phyloP scores from a whole-genome alignment of 2,888 invertebrate genomes.

The Phasia obesa region DNA sequence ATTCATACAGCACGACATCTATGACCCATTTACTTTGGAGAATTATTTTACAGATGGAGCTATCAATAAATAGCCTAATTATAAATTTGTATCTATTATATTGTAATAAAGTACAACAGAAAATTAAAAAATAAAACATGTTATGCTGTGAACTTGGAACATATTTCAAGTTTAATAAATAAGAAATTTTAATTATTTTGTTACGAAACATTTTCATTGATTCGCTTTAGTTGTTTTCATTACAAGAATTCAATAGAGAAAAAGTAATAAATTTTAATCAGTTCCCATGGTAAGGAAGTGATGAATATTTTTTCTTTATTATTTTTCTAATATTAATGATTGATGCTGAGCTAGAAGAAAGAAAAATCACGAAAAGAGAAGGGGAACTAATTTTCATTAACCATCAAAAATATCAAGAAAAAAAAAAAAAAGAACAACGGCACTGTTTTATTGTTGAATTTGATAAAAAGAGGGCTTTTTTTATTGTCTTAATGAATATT shows the following conservation, averaged over 20 bases:
- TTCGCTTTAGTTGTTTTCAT: conserved; percentile 15
- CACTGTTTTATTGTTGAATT: conserved; percentile 9
- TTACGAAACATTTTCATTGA: conserved; percentile 31
- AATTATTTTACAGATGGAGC: not conserved
- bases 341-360: conserved; percentile 42
- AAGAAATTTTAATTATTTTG: conserved; percentile 45
- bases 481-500: conserved; percentile 52
- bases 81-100: not conserved
- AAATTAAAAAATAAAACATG: conserved; percentile 11
- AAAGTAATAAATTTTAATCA: conserved; percentile 64
- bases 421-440: conserved; percentile 49
- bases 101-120: not conserved
- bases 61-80: not conserved
- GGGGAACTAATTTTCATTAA: conserved; percentile 48
- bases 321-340: conserved; percentile 52
- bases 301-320: not conserved
- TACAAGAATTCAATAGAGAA: conserved; percentile 10
- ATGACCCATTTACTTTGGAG: not conserved
- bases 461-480: conserved; percentile 31
- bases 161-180: conserved; percentile 50
- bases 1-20: too few species aligned
- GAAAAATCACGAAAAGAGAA: conserved; percentile 16
- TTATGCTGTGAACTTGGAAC: conserved; percentile 53
- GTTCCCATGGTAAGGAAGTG: conserved; percentile 58
- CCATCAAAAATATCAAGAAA: conserved; percentile 22